Base-by-base conservation (phyloP, 1,140 invertebrate species). In the Liolophura sinensis region DNA sequence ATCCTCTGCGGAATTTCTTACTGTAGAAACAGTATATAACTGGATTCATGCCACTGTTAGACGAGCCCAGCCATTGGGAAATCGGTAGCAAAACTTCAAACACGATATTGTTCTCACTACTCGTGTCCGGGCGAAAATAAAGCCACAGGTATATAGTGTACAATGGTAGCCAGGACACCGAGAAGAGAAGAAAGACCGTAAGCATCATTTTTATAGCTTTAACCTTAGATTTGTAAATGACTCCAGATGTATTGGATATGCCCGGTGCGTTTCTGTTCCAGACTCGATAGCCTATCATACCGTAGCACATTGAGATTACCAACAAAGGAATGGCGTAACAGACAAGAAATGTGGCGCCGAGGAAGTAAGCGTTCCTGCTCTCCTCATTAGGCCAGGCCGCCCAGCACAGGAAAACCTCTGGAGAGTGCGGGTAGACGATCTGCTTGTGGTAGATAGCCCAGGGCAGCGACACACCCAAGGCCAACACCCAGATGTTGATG, bases 21-120 rank as follows among this genome's bases (percentile, higher is more conserved):
- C 97, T 97, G 86, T 97, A 97, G 82, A 95, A 96, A 0, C 95
- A 95, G 84, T 98, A 98, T n/a, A 99, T 88, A 54, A 97, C 91
- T 0, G 97, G 97, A 85, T 99, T 99, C 74, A 99, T 95, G 87
- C 95, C 97, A 40, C 94, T 96, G 82, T 98, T 98, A 22, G 95
- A 94, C 0, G 94, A 90, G 0, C 95, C 96, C 1, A 98, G 86
- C 96, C 96, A 98, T 83, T 98, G 96, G 0, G 96, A 95, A 40
- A 98, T 89, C 0, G 96, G 96, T 0, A 86, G 91, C 0, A 92
- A 90, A 1, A 94, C 89, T 16, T 91, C 89, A 1, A 95, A 84
- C 18, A 95, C 86, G 62, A 93, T 90, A 70, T 93, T 54, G n/a
- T 65, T 48, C 6, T 56, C 60, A 3, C 90, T 75, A 93, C 92